Percentiles rank a stretch among this genome's conserved stretches.
phyloP scores from a whole-genome alignment of 1,140 invertebrate genomes.

The Bombus confusus region DNA sequence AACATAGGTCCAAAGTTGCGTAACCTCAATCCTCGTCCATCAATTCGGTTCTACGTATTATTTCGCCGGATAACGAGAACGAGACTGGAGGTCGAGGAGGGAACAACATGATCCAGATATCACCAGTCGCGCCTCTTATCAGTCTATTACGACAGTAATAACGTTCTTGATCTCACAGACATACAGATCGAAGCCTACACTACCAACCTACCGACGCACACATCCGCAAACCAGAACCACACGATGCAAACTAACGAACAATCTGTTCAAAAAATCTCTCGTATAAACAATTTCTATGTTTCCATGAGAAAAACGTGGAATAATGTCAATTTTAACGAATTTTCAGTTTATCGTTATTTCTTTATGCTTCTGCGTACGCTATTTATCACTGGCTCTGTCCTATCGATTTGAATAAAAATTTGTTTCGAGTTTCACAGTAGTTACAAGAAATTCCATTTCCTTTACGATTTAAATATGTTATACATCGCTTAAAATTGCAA shows the following conservation, averaged over 20 bases:
- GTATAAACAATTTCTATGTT: not conserved
- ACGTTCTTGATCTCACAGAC: slow-evolving; percentile 7
- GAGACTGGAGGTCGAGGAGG: not conserved
- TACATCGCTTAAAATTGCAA: no score
- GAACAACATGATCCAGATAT: slow-evolving; percentile 29
- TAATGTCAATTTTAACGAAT: no score
- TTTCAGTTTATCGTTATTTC: no score
- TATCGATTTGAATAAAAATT: no score
- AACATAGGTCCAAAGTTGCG: not conserved
- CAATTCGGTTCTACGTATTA: not conserved
- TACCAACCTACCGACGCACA: not conserved
- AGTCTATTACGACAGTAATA: slow-evolving; percentile 21
- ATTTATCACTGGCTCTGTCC: no score
- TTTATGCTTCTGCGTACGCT: no score
- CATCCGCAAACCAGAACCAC: not conserved
- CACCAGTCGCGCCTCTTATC: slow-evolving; percentile 30
- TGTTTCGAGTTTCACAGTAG: no score
- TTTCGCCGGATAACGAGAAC: not conserved
- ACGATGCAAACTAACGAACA: not conserved
- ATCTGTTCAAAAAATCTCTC: not conserved
- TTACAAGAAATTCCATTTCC: no score
- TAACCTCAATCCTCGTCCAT: not conserved
- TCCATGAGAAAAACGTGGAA: no score
- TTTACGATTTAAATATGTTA: no score
- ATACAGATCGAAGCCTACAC: not conserved